A percentile compares a stretch with the other conserved stretches of the same genome.
Conservation (phyloP, 30 jellyfish, hydroid and myxozoan genomes). For the Euphysa ruthae region DNA sequence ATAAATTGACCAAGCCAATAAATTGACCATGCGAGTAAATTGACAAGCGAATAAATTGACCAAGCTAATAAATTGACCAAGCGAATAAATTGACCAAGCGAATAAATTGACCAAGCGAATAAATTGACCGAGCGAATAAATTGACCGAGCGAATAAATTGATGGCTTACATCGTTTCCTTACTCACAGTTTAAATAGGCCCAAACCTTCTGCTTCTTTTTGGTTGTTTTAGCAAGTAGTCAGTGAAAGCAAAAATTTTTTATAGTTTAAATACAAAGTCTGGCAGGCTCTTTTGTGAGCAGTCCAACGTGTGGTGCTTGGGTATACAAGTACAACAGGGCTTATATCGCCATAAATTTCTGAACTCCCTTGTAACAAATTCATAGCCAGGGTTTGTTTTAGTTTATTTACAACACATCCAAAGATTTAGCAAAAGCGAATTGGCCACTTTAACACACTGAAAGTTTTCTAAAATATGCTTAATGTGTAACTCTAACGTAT, state of each 20-base stretch:
- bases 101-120: too few relatives aligned
- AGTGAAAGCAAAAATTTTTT: background rate
- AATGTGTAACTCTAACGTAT: background rate
- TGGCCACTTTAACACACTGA: background rate
- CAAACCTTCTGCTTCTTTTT: constrained; percentile 5
- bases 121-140: too few relatives aligned
- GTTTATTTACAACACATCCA: background rate
- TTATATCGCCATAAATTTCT: background rate
- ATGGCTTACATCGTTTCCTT: too few relatives aligned
- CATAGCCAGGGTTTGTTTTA: background rate
- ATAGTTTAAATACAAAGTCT: too few relatives aligned
- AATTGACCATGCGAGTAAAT: too few relatives aligned
- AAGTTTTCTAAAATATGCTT: background rate
- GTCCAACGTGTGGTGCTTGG: constrained; percentile 8
- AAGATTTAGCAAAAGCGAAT: background rate
- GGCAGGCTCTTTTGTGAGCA: constrained; percentile 7
- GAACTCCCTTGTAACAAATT: background rate
- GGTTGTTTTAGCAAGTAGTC: constrained; percentile 2
- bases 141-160: too few relatives aligned
- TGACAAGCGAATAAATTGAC: too few relatives aligned
- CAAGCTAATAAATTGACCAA: too few relatives aligned
- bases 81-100: too few relatives aligned
- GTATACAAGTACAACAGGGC: background rate
- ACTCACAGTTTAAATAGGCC: constrained; percentile 3
- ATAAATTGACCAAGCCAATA: too few relatives aligned